Conservation (phyloP, 2,888 invertebrate species). For the Cephus spinipes region DNA sequence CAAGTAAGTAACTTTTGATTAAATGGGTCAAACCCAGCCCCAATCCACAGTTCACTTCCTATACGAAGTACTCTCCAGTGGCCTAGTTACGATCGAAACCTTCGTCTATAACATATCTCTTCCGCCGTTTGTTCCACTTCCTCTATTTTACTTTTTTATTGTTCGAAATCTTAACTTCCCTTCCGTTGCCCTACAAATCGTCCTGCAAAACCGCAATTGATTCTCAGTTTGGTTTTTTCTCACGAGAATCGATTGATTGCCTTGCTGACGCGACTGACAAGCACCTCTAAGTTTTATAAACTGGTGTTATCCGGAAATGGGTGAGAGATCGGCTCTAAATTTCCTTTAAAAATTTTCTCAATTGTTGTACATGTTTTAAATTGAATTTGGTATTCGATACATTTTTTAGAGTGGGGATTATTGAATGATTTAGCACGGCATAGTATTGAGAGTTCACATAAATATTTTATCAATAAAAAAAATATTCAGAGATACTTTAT, state of each 20-base stretch:
- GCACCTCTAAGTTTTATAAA: not conserved
- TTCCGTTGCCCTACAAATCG: not conserved
- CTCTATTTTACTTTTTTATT: not conserved
- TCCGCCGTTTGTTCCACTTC: not conserved
- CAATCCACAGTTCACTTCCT: slow-evolving; percentile 28
- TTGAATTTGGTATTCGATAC: not conserved
- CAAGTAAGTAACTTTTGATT: slow-evolving; percentile 20
- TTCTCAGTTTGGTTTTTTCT: not conserved
- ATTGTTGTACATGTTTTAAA: not conserved
- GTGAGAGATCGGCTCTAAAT: not conserved
- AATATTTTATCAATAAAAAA: not conserved
- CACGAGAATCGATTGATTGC: slow-evolving; percentile 29
- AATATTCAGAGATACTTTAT: not conserved
- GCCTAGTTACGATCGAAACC: slow-evolving; percentile 19
- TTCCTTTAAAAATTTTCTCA: not conserved
- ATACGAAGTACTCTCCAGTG: slow-evolving; percentile 10
- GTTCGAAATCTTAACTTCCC: not conserved
- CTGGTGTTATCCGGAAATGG: not conserved
- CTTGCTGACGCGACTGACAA: slow-evolving; percentile 14
- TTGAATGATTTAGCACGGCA: not conserved
- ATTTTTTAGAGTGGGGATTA: not conserved
- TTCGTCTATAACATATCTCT: not conserved
- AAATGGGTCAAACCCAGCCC: slow-evolving; percentile 55
- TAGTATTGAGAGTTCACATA: not conserved
- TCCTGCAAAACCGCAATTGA: not conserved